A percentile compares a stretch with the other conserved stretches of the same genome.
phyloP scores from a whole-genome alignment of 2,113 vertebrate species.

The Lepus timidus region DNA sequence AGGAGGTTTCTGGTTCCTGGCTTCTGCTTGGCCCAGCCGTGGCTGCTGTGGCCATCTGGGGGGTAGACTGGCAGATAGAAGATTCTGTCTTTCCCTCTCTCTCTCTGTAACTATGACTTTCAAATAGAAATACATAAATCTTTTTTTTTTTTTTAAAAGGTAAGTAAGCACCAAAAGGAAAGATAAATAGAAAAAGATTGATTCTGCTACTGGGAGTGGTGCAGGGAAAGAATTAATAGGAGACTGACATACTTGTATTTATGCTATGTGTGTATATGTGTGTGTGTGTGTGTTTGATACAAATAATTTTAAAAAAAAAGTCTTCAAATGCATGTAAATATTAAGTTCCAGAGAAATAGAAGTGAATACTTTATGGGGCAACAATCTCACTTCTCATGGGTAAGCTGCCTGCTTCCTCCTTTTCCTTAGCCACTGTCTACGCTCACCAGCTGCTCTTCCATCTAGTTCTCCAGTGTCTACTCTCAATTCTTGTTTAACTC shows the following conservation, averaged over 20 bases:
- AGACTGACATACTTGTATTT: neutral
- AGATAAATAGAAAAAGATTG: neutral
- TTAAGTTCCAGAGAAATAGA: neutral
- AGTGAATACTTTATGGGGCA: neutral
- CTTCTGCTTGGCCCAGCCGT: too few relatives aligned
- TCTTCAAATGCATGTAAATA: neutral
- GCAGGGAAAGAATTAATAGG: neutral
- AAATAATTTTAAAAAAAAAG: neutral
- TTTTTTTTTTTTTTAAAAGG: too few relatives aligned
- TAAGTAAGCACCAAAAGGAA: neutral
- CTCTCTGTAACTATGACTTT: too few relatives aligned
- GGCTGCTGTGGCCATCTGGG: too few relatives aligned
- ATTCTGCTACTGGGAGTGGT: neutral
- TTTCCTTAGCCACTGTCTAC: neutral
- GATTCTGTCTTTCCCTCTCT: too few relatives aligned
- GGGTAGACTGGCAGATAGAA: too few relatives aligned
- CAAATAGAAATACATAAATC: too few relatives aligned
- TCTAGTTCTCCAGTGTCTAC: neutral
- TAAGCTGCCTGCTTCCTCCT: neutral
- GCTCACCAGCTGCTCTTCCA: neutral
- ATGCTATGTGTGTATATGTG: neutral
- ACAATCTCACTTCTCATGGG: neutral
- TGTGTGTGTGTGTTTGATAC: neutral
- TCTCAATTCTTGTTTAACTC: slow-evolving; percentile 11
- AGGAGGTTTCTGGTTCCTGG: too few relatives aligned